A percentile compares a stretch with the other conserved stretches of the same genome.
Conservation (phyloP, 2,888 invertebrate genomes). For the Chalcosyrphus nemorum region DNA sequence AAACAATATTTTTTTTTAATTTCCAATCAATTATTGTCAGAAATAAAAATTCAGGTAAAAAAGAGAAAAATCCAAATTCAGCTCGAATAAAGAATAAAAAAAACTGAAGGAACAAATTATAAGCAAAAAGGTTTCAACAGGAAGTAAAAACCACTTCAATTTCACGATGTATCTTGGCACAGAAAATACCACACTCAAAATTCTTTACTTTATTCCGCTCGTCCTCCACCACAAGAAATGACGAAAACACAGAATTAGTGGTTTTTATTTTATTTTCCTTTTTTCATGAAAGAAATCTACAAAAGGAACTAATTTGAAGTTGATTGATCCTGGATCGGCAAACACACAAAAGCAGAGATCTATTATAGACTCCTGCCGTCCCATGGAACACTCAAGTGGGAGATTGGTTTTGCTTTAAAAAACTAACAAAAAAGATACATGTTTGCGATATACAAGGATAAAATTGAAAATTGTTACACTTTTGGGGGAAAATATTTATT, state of each 20-base stretch:
- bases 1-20: constrained; percentile 29
- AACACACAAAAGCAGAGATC: constrained; percentile 28
- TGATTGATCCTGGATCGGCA: constrained; percentile 67
- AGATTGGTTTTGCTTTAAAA: constrained; percentile 52
- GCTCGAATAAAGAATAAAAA: constrained; percentile 33
- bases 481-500: constrained; percentile 46
- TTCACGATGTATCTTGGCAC: constrained; percentile 16
- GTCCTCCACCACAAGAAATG: constrained; percentile 7
- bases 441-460: constrained; percentile 13
- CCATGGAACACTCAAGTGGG: constrained; percentile 50
- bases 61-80: constrained; percentile 4
- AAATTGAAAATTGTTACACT: constrained; percentile 30
- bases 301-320: constrained; percentile 68
- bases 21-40: constrained; percentile 24
- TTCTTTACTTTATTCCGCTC: constrained; percentile 1
- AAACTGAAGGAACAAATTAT: constrained; percentile 45
- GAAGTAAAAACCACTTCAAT: constrained; percentile 61
- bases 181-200: not conserved
- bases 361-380: constrained; percentile 12
- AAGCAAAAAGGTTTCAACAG: constrained; percentile 49
- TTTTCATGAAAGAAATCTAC: constrained; percentile 22
- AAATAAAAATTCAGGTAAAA: constrained; percentile 43
- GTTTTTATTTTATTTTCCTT: not conserved
- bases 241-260: constrained; percentile 50
- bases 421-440: constrained; percentile 30